Evolutionary conservation across 2,888 invertebrate species (phyloP), one percentile per base, ranked within the genome.

Genomic region (Syritta pipiens): DNA sequence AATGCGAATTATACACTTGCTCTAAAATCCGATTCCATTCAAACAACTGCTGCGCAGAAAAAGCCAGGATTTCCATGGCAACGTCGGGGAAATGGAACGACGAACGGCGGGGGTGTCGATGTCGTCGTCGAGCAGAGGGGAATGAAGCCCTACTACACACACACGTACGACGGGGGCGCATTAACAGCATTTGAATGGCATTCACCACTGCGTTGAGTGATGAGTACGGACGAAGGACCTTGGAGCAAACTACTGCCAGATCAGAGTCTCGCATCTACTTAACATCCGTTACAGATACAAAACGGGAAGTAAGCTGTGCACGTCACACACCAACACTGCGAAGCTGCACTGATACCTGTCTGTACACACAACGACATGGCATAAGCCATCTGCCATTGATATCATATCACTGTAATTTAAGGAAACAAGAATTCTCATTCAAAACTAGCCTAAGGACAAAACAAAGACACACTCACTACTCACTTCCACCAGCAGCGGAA

Each of bases 1-100:
- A 81, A 63, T 81, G 81, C 75, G 75, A 81, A 81, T 81, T 81
- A 81, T 81, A 75, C 81, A 81, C 81, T 81, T 69, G 81, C 81
- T 75, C 68, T 81, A 75, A 69, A 81, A 74, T 81, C 81, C 81
- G 75, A 81, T 81, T 75, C 63, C 53, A 75, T 81, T 75, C 75
- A 81, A 67, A 68, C 59, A 68, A 74, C 74, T 57, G 55, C 46
- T 63, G 74, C 30, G 19, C 67, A 62, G 67, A 68, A 79, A 74
- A 79, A 79, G 74, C 57, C 79, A 79, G 79, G 79, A 79, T 74
- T 79, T 74, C 72, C 72, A 79, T 60, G 62, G 67, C 67, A 79
- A 74, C 74, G 49, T 44, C 37, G 32, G 48, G 59, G 67, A 30
- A 74, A 59, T 44, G 62, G 44, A 67, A 72, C 72, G 59, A 35